These are phyloP conservation scores for Pituophis catenifer DNA, from an alignment of 2,113 vertebrate species.

Conservation along the genomic window DNA sequence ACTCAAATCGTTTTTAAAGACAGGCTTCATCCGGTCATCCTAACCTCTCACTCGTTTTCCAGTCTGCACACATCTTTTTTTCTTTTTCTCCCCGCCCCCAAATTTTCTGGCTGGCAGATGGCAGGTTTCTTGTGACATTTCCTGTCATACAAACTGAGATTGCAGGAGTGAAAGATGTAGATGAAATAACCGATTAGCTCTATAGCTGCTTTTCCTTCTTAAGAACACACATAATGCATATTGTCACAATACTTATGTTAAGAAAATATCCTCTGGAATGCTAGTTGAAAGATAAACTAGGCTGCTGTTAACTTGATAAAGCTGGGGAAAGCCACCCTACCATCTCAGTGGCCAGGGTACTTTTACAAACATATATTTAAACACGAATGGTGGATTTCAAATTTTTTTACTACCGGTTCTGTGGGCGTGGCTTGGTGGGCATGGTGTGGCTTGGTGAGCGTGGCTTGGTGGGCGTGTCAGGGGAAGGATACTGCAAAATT, in stretches of 20 bases:
- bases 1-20: not conserved
- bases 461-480: too few relatives aligned
- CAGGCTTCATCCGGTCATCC: not conserved
- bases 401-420: too few relatives aligned
- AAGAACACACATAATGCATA: not conserved
- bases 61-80: conserved; percentile 26
- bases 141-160: conserved; percentile 12
- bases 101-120: conserved; percentile 39
- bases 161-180: not conserved
- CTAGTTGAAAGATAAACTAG: not conserved
- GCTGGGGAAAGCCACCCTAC: not conserved
- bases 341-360: not conserved
- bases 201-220: not conserved
- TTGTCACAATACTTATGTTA: conserved; percentile 7
- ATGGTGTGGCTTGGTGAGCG: too few relatives aligned
- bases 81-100: conserved; percentile 14
- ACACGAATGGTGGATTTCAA: not conserved
- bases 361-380: not conserved
- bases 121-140: conserved; percentile 42
- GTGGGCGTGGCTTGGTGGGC: too few relatives aligned
- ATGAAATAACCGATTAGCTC: not conserved
- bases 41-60: conserved; percentile 39
- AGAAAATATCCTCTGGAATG: not conserved
- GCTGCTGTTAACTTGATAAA: not conserved
- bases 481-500: too few relatives aligned